Percentiles rank a stretch among this genome's conserved stretches.
Conservation (phyloP, 37 sponge, comb jelly and placozoan genomes). For the Oopsacas minuta region DNA sequence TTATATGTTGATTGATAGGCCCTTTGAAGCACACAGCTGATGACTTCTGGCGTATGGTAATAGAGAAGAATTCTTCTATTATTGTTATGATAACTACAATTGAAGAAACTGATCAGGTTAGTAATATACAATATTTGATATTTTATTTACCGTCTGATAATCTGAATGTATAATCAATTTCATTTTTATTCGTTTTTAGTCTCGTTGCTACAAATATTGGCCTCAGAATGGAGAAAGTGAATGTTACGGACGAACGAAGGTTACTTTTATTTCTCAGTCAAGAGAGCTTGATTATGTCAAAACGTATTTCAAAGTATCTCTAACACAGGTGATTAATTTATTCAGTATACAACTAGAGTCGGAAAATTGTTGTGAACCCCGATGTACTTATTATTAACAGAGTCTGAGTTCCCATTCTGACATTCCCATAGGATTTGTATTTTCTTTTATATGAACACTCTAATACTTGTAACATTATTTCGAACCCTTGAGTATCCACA, state of each 20-base stretch:
- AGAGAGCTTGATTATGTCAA: background rate
- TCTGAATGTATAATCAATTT: background rate
- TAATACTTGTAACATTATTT: too few species aligned
- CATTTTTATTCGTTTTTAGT: background rate
- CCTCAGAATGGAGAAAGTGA: background rate
- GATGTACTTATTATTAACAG: too few species aligned
- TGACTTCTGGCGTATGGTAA: slow-evolving; percentile 14
- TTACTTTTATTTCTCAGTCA: background rate
- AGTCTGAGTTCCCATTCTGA: too few species aligned
- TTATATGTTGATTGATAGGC: background rate
- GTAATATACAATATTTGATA: too few species aligned
- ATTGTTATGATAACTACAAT: background rate
- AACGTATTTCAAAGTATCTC: slow-evolving; percentile 11
- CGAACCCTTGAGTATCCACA: too few species aligned
- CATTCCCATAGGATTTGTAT: too few species aligned
- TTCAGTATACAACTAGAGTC: background rate
- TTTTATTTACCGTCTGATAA: background rate
- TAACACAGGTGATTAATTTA: background rate
- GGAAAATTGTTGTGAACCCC: too few species aligned
- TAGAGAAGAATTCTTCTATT: background rate
- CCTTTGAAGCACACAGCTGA: background rate
- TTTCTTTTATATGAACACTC: too few species aligned
- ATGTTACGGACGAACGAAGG: background rate
- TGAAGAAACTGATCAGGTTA: background rate
- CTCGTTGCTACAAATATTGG: background rate